phyloP scores from a whole-genome alignment of 2,113 vertebrate species.

The Columba janthina region DNA sequence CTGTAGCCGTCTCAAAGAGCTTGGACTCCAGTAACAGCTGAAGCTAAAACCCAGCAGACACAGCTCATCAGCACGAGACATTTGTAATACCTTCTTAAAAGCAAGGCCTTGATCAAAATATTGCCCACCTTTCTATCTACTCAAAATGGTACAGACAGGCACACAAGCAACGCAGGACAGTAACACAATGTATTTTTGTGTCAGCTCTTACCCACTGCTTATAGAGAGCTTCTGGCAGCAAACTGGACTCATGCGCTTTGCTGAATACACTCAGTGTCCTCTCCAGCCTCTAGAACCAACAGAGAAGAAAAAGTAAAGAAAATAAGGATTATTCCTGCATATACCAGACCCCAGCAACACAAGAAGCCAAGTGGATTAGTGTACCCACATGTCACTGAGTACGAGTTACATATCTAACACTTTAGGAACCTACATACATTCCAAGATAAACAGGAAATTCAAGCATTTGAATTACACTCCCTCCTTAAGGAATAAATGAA shows the following conservation, averaged over 20 bases:
- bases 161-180: background rate
- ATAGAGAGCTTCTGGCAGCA: constrained; percentile 84
- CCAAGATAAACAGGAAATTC: background rate
- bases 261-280: constrained; percentile 79
- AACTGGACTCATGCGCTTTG: constrained; percentile 79
- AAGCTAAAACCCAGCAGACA: constrained; percentile 57
- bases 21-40: constrained; percentile 70
- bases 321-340: background rate
- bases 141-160: background rate
- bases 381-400: background rate
- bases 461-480: background rate
- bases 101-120: background rate
- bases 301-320: background rate
- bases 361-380: background rate
- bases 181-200: background rate
- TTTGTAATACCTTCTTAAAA: background rate
- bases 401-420: background rate
- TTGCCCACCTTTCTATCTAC: background rate
- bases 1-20: constrained; percentile 70
- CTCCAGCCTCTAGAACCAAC: constrained; percentile 81
- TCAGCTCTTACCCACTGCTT: constrained; percentile 87
- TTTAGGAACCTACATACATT: background rate
- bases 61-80: background rate
- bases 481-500: background rate
- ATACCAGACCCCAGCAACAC: background rate